Base-by-base conservation (phyloP, 2,113 vertebrate species). In the Miniopterus natalensis region DNA sequence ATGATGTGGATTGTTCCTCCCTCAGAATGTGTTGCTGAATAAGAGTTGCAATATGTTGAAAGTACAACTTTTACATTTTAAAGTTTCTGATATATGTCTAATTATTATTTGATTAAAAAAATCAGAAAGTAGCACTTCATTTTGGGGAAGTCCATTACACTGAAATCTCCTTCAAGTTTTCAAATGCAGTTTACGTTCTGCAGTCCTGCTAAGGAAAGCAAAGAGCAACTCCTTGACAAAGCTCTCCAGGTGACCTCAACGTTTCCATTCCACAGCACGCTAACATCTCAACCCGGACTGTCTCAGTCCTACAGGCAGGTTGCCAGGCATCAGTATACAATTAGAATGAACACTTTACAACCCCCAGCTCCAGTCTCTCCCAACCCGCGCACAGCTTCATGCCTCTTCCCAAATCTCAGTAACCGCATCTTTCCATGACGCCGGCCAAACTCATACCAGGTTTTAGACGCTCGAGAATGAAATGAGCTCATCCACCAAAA, bases 351-450 rank as follows among this genome's bases (percentile, higher is more conserved):
- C 79, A 90, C 95, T 84, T 85, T 96, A 63, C 45, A 96, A 73
- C 74, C 90, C 66, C 53, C 80, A 57, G 75, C 59, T 85, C 73
- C 88, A 51, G 65, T 70, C 70, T 88, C 81, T 94, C 90, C 77
- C 78, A 71, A 86, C 84, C 91, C 97, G 96, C 94, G 97, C 95
- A 74, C 73, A 85, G 92, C 92, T 70, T 75, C 63, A 47, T 84
- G 77, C 71, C 53, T 85, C 84, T 97, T 91, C 88, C 88, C 90
- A 96, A 55, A 75, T 93, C 87, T 86, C 86, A 73, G 92, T 81
- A 95, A 96, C 95, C 88, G 86, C 86, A 94, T 97, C 97, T 97
- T 98, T 97, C 97, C 96, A 66, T 89, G 94, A 94, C 27, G 86
- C 59, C 20, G 83, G 92, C 86, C 93, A 96, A 97, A 97, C 70